Percentiles rank a stretch among this genome's conserved stretches.
These are phyloP conservation scores for Megalurothrips usitatus DNA, from an alignment of 2,888 invertebrate genomes.

Conservation along the genomic window DNA sequence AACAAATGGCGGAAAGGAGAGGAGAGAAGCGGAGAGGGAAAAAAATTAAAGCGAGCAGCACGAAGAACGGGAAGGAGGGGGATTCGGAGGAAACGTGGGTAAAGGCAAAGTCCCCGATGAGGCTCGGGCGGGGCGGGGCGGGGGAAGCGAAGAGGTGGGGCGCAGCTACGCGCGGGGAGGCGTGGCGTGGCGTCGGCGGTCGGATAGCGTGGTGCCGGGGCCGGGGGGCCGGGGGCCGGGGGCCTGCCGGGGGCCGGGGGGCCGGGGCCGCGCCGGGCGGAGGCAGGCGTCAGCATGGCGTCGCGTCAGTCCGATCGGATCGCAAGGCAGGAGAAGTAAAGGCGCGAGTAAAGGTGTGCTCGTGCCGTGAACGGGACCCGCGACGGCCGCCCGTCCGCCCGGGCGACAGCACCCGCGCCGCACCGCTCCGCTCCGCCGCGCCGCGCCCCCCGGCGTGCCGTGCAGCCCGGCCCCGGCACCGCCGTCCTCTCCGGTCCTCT, in stretches of 20 bases:
- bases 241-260: no score
- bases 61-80: not conserved
- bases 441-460: not conserved
- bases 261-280: not conserved
- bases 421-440: not conserved
- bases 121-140: slow-evolving; percentile 1
- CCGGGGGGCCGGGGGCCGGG: not conserved
- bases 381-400: not conserved
- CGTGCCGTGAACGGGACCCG: not conserved
- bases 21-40: not conserved
- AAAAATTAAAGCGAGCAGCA: not conserved
- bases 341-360: not conserved
- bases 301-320: slow-evolving; percentile 23
- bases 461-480: not conserved
- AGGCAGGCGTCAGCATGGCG: slow-evolving; percentile 13
- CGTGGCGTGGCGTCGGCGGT: not conserved
- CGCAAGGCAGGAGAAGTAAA: slow-evolving; percentile 3
- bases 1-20: no score
- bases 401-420: not conserved
- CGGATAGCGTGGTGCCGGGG: not conserved
- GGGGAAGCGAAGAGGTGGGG: not conserved
- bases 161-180: not conserved
- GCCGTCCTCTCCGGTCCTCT: no score
- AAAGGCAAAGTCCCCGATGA: slow-evolving; percentile 13
- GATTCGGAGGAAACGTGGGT: slow-evolving; percentile 22